Evolutionary conservation across 2,888 invertebrate species (phyloP).

Genomic region (Andrena marginata): DNA sequence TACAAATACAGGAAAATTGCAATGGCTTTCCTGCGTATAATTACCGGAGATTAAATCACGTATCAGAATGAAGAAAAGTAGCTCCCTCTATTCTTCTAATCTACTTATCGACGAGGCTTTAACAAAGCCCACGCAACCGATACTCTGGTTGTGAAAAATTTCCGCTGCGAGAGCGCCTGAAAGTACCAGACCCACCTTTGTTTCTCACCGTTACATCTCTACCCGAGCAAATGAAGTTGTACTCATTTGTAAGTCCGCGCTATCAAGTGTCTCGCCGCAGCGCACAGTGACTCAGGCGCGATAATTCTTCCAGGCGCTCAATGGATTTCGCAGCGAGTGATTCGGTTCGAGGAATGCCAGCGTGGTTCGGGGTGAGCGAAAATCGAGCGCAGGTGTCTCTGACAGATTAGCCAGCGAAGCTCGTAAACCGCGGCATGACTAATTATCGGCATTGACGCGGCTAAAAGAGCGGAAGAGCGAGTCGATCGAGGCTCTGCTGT

Average conservation of each 20-base stretch:
- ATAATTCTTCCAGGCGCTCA: constrained; percentile 6
- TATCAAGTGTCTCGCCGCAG: constrained; percentile 27
- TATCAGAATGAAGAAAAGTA: too few species aligned
- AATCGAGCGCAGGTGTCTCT: constrained; percentile 37
- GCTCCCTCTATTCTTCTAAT: too few species aligned
- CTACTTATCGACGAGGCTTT: too few species aligned
- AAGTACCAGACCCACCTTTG: too few species aligned
- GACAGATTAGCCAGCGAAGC: constrained; percentile 51
- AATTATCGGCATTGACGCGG: constrained; percentile 67
- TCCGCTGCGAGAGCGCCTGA: too few species aligned
- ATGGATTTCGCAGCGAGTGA: not conserved
- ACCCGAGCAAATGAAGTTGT: constrained; percentile 39
- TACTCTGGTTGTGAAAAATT: too few species aligned
- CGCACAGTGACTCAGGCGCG: not conserved
- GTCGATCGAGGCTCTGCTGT: constrained; percentile 48
- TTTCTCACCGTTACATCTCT: not conserved
- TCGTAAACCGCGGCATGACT: constrained; percentile 63
- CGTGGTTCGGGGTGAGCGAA: constrained; percentile 8
- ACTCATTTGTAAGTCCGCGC: constrained; percentile 31
- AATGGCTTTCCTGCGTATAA: not conserved
- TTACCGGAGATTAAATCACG: not conserved
- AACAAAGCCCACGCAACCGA: too few species aligned
- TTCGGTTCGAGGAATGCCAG: constrained; percentile 2
- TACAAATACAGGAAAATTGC: not conserved
- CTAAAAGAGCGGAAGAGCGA: constrained; percentile 56